Evolutionary conservation across 1,140 invertebrate genomes (phyloP).

Genomic region (Formica exsecta): DNA sequence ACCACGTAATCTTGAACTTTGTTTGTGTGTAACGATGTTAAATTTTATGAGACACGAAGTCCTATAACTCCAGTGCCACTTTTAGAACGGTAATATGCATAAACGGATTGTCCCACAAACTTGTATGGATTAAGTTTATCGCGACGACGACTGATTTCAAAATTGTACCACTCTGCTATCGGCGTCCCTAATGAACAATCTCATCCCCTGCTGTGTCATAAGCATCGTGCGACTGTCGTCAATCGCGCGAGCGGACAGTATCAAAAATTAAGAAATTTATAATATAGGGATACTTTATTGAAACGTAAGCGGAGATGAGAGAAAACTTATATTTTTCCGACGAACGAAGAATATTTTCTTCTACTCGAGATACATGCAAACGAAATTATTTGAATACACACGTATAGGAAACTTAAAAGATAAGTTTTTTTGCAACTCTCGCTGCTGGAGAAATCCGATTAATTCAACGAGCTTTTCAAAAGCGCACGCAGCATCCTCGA

Average conservation of each 20-base stretch:
- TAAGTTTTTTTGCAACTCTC: not conserved
- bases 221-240: not conserved
- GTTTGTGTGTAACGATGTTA: conserved; percentile 79
- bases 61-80: conserved; percentile 82
- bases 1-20: conserved; percentile 82
- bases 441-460: conserved; percentile 17
- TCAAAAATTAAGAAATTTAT: not conserved
- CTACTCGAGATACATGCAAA: not conserved
- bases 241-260: not conserved
- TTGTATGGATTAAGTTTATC: conserved; percentile 86
- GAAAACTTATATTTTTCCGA: not conserved
- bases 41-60: conserved; percentile 85
- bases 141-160: conserved; percentile 76
- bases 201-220: not conserved
- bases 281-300: not conserved
- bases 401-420: not conserved
- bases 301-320: not conserved
- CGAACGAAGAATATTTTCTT: not conserved
- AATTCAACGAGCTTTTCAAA: conserved; percentile 7
- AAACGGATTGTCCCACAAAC: conserved; percentile 86
- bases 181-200: conserved; percentile 13
- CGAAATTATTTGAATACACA: not conserved
- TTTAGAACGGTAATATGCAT: conserved; percentile 84
- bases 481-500: conserved; percentile 1
- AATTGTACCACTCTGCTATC: conserved; percentile 39